Conservation (phyloP, 2,888 invertebrate genomes). For the Isotomurus palustris region DNA sequence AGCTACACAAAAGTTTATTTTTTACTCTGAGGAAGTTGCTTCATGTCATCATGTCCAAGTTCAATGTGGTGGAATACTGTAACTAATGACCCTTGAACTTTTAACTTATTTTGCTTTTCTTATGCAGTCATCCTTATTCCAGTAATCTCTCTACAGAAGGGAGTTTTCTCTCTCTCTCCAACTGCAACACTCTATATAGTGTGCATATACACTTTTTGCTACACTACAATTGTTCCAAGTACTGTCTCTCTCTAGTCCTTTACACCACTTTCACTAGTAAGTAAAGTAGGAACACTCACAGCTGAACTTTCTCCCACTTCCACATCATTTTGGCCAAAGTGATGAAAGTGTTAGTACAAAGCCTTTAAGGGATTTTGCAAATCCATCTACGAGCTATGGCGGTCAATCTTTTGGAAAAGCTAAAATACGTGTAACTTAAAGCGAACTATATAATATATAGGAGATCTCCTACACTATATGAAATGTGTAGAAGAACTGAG, state of each 20-base stretch:
- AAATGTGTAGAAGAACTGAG: background rate
- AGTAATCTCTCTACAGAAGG: background rate
- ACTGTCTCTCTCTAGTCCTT: too few species aligned
- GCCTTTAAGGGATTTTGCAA: slow-evolving; percentile 7
- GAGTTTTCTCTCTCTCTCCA: background rate
- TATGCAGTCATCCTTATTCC: too few species aligned
- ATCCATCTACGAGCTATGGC: slow-evolving; percentile 3
- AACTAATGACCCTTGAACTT: slow-evolving; percentile 13
- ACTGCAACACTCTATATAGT: too few species aligned
- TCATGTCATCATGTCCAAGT: slow-evolving; percentile 15
- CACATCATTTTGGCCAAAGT: background rate
- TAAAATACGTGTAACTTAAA: too few species aligned
- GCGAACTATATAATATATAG: background rate
- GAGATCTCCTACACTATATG: background rate
- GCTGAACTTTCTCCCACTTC: background rate
- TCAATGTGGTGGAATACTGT: slow-evolving; percentile 11
- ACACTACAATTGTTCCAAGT: too few species aligned
- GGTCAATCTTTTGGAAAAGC: slow-evolving; percentile 13
- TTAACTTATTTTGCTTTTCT: slow-evolving; percentile 12
- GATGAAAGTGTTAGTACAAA: background rate
- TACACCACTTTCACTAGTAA: too few species aligned
- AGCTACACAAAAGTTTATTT: too few species aligned
- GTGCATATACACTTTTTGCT: too few species aligned
- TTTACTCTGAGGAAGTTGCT: slow-evolving; percentile 11
- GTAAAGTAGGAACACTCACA: too few species aligned